These are phyloP conservation scores for Cylas formicarius DNA, from an alignment of 1,140 invertebrate genomes.

Conservation along the genomic window DNA sequence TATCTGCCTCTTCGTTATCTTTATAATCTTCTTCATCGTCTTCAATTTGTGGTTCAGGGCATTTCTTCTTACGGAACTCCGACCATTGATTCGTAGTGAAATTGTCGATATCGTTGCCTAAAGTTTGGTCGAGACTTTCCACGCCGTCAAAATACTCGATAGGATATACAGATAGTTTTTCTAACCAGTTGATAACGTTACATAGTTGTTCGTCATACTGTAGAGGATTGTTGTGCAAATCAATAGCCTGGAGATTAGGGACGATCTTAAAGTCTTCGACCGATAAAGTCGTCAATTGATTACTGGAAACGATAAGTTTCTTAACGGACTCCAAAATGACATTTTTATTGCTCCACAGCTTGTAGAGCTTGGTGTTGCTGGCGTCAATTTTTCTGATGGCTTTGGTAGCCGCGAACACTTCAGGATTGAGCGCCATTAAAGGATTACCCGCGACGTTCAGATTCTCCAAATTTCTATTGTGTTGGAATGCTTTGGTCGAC, in stretches of 20 bases:
- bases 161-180: slow-evolving; percentile 44
- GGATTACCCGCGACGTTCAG: slow-evolving; percentile 64
- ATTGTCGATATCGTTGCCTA: slow-evolving; percentile 20
- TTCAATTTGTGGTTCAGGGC: slow-evolving; percentile 11
- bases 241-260: slow-evolving; percentile 53
- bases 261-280: slow-evolving; percentile 49
- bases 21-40: slow-evolving; percentile 33
- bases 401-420: slow-evolving; percentile 54
- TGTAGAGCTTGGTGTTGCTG: slow-evolving; percentile 55
- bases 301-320: slow-evolving; percentile 51
- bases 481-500: slow-evolving; percentile 53
- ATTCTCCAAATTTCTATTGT: slow-evolving; percentile 55
- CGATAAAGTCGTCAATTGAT: slow-evolving; percentile 50
- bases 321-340: slow-evolving; percentile 46
- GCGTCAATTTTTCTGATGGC: slow-evolving; percentile 54
- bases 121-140: slow-evolving; percentile 4
- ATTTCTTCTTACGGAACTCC: slow-evolving; percentile 15
- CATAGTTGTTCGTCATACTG: slow-evolving; percentile 54
- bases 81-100: slow-evolving; percentile 15
- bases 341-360: slow-evolving; percentile 53
- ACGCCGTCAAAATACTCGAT: slow-evolving; percentile 11
- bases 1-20: slow-evolving; percentile 29
- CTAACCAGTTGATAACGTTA: slow-evolving; percentile 51
- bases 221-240: slow-evolving; percentile 57
- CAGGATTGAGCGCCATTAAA: slow-evolving; percentile 54